phyloP scores from a whole-genome alignment of 2,113 vertebrate species.

The Burhinus bistriatus region DNA sequence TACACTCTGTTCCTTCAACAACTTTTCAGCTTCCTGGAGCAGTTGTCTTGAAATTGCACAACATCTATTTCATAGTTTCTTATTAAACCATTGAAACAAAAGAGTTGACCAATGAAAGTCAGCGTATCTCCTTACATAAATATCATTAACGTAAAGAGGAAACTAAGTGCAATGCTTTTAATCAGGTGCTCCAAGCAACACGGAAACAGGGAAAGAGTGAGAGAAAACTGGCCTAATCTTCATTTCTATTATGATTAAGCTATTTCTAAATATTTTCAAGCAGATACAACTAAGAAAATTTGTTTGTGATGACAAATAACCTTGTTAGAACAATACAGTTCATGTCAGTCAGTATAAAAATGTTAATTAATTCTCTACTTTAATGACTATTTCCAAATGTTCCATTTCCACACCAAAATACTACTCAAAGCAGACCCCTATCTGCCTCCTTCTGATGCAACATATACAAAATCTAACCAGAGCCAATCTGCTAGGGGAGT shows the following conservation, averaged over 20 bases:
- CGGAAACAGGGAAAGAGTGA: neutral
- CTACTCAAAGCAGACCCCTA: neutral
- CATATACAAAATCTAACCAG: neutral
- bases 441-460: neutral
- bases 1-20: neutral
- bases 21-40: conserved; percentile 14
- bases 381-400: neutral
- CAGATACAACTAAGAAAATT: neutral
- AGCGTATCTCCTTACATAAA: conserved; percentile 7
- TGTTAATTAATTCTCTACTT: neutral
- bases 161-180: neutral
- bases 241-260: neutral
- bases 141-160: conserved; percentile 10
- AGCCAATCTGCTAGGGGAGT: neutral
- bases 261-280: neutral
- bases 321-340: neutral
- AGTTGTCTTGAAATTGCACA: neutral
- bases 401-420: neutral
- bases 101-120: neutral
- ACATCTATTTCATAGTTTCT: conserved; percentile 54
- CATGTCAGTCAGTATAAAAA: neutral
- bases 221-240: neutral
- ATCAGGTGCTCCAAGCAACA: neutral
- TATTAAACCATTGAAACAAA: conserved; percentile 55
- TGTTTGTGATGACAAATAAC: neutral